A percentile compares a stretch with the other conserved stretches of the same genome.
Conservation (phyloP, 1,140 invertebrate species). For the Meloidogyne exigua region DNA sequence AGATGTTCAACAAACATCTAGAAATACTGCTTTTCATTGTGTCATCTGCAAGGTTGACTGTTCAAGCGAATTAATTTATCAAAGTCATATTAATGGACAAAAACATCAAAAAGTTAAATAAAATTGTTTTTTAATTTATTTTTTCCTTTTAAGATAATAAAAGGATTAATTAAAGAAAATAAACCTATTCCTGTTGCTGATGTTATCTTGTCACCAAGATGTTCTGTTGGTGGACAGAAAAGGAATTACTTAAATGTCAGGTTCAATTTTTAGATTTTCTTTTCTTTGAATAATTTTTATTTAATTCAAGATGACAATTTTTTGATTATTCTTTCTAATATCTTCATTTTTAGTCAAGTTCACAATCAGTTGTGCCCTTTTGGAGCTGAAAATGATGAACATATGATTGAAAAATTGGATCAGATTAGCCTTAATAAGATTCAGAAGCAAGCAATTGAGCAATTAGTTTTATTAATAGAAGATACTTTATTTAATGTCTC, state of each 20-base stretch:
- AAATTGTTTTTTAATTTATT: neutral
- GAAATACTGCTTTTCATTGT: constrained; percentile 9
- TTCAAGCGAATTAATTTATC: neutral
- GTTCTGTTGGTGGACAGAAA: neutral
- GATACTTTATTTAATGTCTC: constrained; percentile 18
- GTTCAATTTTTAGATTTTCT: neutral
- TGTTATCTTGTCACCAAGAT: neutral
- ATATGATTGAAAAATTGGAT: constrained; percentile 8
- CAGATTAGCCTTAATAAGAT: constrained; percentile 1
- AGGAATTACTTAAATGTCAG: neutral
- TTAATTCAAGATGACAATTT: no score
- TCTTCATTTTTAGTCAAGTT: neutral
- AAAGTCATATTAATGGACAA: constrained; percentile 12
- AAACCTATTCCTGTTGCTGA: constrained; percentile 5
- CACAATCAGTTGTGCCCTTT: no score
- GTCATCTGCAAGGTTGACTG: constrained; percentile 10
- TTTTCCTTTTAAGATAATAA: neutral
- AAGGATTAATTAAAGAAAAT: constrained; percentile 6
- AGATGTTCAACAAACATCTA: neutral
- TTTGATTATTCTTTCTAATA: no score
- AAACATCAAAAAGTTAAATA: constrained; percentile 23
- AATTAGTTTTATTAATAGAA: constrained; percentile 10
- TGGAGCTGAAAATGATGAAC: neutral
- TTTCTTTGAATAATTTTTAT: neutral
- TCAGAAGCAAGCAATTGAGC: neutral